Conservation (phyloP, 2,888 invertebrate species). For the Orthosia incerta region DNA sequence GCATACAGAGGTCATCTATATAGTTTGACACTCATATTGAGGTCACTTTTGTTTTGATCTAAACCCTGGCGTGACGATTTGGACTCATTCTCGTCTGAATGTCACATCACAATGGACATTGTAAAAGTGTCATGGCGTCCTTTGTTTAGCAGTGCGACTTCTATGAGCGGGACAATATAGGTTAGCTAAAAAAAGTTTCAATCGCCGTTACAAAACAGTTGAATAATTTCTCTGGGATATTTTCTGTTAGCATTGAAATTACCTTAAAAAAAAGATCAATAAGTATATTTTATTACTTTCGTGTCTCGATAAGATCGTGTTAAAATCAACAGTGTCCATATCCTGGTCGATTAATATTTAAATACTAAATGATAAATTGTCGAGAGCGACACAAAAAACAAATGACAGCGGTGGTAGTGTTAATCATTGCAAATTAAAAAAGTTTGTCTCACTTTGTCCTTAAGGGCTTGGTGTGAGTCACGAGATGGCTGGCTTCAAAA, state of each 20-base stretch:
- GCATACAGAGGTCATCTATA: too few species aligned
- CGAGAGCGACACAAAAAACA: slow-evolving; percentile 43
- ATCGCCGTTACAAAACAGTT: too few species aligned
- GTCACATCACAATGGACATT: too few species aligned
- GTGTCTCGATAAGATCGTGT: slow-evolving; percentile 26
- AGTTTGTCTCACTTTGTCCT: slow-evolving; percentile 63
- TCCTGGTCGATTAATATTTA: slow-evolving; percentile 47
- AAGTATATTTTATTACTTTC: slow-evolving; percentile 12
- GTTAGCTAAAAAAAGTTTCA: too few species aligned
- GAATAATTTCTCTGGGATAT: too few species aligned
- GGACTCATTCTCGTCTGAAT: too few species aligned
- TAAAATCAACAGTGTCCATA: slow-evolving; percentile 37
- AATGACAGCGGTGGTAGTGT: slow-evolving; percentile 56
- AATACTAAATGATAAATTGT: slow-evolving; percentile 47
- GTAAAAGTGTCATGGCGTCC: too few species aligned
- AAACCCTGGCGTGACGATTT: too few species aligned
- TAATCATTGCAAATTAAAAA: slow-evolving; percentile 68
- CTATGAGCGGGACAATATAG: too few species aligned
- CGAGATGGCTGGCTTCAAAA: not conserved
- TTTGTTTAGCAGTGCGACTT: too few species aligned
- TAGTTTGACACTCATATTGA: too few species aligned
- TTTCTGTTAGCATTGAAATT: not conserved
- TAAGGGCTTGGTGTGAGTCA: slow-evolving; percentile 37
- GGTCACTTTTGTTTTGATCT: too few species aligned
- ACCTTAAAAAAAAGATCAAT: slow-evolving; percentile 2